Percentiles rank a stretch among this genome's conserved stretches.
phyloP scores from a whole-genome alignment of 2,113 vertebrate species.

The Alligator sinensis region DNA sequence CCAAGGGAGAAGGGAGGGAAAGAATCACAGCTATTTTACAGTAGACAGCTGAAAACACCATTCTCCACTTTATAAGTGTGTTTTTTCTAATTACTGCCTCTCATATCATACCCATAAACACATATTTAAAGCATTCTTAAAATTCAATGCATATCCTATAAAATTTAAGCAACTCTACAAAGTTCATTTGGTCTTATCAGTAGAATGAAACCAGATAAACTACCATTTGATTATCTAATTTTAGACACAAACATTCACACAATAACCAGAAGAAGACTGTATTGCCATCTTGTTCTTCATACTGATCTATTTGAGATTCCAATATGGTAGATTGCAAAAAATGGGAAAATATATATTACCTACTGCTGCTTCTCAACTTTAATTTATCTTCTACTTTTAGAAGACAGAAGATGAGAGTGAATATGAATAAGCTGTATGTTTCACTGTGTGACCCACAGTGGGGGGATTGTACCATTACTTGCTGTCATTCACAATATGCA shows the following conservation, averaged over 20 bases:
- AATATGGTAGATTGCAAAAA: background rate
- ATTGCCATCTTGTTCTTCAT: background rate
- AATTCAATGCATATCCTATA: background rate
- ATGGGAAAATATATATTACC: too few species aligned
- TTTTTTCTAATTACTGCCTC: background rate
- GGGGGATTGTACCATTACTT: background rate
- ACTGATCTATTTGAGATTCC: background rate
- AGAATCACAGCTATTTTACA: background rate
- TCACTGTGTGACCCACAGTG: too few species aligned
- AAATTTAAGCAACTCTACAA: background rate
- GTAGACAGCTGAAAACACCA: background rate
- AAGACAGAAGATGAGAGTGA: background rate
- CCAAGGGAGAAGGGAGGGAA: too few species aligned
- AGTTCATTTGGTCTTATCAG: background rate
- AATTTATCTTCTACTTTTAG: background rate
- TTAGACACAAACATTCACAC: background rate
- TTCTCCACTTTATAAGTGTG: background rate
- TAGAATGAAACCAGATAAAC: background rate
- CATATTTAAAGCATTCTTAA: background rate
- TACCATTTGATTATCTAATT: too few species aligned
- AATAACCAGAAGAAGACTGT: background rate
- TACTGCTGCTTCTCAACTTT: background rate
- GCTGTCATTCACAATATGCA: background rate
- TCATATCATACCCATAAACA: background rate
- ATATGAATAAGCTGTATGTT: background rate